Conservation (phyloP, 1,140 invertebrate genomes). For the Bombyx mandarina region DNA sequence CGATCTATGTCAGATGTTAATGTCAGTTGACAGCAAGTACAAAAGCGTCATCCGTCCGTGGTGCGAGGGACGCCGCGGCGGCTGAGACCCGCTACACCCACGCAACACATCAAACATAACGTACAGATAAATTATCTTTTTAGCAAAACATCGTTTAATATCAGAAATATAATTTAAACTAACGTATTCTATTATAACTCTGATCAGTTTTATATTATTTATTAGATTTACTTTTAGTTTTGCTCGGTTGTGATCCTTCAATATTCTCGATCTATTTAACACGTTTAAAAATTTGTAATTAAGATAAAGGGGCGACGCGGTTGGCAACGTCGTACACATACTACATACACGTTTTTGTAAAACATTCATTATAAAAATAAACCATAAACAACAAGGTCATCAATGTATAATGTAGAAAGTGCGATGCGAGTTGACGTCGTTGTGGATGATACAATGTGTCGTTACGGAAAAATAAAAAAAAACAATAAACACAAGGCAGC, state of each 20-base stretch:
- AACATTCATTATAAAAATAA: too few species aligned
- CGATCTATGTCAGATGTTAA: too few species aligned
- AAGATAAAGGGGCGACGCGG: constrained; percentile 37
- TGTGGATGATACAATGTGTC: neutral
- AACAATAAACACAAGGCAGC: constrained; percentile 1
- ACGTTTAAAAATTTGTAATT: constrained; percentile 9
- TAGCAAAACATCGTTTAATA: constrained; percentile 70
- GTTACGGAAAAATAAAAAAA: constrained; percentile 1
- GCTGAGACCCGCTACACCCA: constrained; percentile 26
- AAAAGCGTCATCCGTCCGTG: constrained; percentile 4
- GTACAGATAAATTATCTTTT: constrained; percentile 65
- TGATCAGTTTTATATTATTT: constrained; percentile 48
- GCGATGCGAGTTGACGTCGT: too few species aligned
- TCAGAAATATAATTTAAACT: constrained; percentile 70
- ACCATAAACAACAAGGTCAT: too few species aligned
- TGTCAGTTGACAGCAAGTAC: constrained; percentile 4
- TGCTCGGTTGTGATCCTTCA: constrained; percentile 46
- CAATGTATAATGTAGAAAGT: too few species aligned
- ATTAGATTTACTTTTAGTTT: constrained; percentile 34
- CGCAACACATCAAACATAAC: constrained; percentile 56
- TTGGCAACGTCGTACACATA: constrained; percentile 20
- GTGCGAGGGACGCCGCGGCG: constrained; percentile 13
- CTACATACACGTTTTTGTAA: neutral
- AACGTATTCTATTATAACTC: constrained; percentile 66
- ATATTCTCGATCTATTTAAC: constrained; percentile 47